Percentiles rank a stretch among this genome's conserved stretches.
Conservation (phyloP, 1,140 invertebrate species). For the Lasioglossum baleicum region DNA sequence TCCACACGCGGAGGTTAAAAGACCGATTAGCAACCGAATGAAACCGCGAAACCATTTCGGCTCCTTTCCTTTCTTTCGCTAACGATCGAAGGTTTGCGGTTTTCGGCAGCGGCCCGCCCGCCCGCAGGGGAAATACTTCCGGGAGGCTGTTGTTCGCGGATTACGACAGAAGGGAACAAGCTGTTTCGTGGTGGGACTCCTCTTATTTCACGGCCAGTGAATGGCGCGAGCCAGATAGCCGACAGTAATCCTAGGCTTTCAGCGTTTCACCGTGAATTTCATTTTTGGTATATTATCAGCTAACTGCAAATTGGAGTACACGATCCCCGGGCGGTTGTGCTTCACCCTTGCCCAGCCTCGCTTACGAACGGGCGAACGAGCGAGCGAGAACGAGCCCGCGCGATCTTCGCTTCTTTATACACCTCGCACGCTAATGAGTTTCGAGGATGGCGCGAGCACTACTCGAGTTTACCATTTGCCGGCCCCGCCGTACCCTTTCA, state of each 20-base stretch:
- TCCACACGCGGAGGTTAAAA: too few species aligned
- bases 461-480: not conserved
- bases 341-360: not conserved
- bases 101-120: too few species aligned
- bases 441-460: not conserved
- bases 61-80: too few species aligned
- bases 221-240: not conserved
- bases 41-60: too few species aligned
- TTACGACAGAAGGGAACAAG: not conserved
- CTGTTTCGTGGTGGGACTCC: not conserved
- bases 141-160: not conserved
- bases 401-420: conserved; percentile 9
- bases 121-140: not conserved
- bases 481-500: not conserved
- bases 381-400: too few species aligned
- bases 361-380: too few species aligned
- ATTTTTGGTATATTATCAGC: conserved; percentile 20
- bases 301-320: conserved; percentile 32
- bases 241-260: conserved; percentile 13
- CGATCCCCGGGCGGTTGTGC: not conserved
- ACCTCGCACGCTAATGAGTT: conserved; percentile 3
- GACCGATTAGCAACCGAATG: too few species aligned
- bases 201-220: not conserved
- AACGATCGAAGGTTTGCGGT: too few species aligned
- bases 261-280: conserved; percentile 24